These are phyloP conservation scores for Ernsta delagoae DNA, from an alignment of 2,888 invertebrate genomes.

Conservation along the genomic window DNA sequence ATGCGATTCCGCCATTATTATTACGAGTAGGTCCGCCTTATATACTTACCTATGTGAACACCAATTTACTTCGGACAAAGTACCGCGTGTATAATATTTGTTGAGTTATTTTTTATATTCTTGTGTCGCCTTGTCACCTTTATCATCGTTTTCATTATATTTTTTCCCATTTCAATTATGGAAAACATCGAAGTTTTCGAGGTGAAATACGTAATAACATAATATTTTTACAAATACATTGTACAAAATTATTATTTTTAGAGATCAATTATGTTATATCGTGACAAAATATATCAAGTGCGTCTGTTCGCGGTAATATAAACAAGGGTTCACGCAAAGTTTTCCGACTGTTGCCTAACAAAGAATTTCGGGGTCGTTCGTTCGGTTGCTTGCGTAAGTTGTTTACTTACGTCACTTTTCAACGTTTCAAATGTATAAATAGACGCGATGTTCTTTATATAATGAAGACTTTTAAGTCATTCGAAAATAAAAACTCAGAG, in stretches of 20 bases:
- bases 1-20: conserved; percentile 58
- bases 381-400: neutral
- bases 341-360: conserved; percentile 18
- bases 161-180: too few species aligned
- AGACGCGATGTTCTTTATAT: neutral
- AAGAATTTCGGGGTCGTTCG: conserved; percentile 13
- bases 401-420: conserved; percentile 13
- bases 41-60: conserved; percentile 42
- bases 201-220: too few species aligned
- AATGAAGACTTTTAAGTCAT: neutral
- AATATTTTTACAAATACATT: too few species aligned
- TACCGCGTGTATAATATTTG: too few species aligned
- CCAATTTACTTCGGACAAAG: conserved; percentile 29
- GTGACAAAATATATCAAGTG: neutral
- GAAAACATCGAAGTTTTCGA: too few species aligned
- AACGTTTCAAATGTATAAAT: conserved; percentile 1
- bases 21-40: conserved; percentile 43
- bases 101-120: too few species aligned
- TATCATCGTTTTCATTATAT: too few species aligned
- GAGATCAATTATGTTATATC: neutral
- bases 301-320: conserved; percentile 10
- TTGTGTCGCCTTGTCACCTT: too few species aligned
- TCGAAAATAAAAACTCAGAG: neutral
- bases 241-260: neutral
- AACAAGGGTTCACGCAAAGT: conserved; percentile 24